Conservation (phyloP, 2,888 invertebrate species). For the Hyalella azteca region DNA sequence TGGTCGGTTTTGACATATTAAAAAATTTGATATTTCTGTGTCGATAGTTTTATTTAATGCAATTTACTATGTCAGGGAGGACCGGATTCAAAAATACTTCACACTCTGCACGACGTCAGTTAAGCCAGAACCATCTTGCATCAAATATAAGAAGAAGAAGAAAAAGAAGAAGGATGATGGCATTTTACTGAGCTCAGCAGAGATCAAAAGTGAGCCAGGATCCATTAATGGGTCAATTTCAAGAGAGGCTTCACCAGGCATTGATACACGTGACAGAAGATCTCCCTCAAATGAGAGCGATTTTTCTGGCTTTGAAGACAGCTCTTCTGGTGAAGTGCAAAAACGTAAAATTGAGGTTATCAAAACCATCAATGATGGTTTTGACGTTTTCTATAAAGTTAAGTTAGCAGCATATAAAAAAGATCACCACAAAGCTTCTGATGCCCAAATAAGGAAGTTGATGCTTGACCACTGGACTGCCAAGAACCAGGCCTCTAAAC, state of each 20-base stretch:
- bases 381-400: constrained; percentile 43
- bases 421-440: constrained; percentile 3
- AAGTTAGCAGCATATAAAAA: constrained; percentile 39
- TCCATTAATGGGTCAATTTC: not conserved
- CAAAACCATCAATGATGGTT: constrained; percentile 40
- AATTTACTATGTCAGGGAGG: not conserved
- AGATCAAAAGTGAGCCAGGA: not conserved
- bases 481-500: constrained; percentile 33
- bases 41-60: too few species aligned
- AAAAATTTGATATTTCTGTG: too few species aligned
- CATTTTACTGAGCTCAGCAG: not conserved
- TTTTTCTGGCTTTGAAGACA: constrained; percentile 58
- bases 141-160: not conserved
- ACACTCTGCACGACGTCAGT: not conserved
- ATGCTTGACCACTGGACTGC: constrained; percentile 49
- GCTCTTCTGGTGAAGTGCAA: constrained; percentile 41
- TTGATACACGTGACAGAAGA: not conserved
- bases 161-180: not conserved
- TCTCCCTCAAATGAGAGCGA: constrained; percentile 41
- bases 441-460: constrained; percentile 40
- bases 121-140: not conserved
- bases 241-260: not conserved
- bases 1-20: too few species aligned
- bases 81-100: not conserved
- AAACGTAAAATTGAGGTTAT: constrained; percentile 12